Evolutionary conservation across 1,140 invertebrate genomes (phyloP).

Genomic region (Nebria ingens): DNA sequence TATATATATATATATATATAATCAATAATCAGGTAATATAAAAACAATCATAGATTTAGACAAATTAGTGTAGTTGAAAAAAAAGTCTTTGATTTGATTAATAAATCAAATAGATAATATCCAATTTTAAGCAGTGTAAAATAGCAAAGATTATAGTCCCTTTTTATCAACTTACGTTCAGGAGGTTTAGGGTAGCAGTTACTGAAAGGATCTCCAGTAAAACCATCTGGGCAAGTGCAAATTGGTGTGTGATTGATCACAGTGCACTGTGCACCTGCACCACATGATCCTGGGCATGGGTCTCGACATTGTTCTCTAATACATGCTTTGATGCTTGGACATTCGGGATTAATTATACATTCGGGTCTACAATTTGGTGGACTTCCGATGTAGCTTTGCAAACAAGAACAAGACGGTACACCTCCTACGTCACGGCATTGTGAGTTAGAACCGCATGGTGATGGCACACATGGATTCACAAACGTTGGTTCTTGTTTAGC

Average conservation of each 20-base stretch:
- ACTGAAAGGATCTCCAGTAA: conserved; percentile 48
- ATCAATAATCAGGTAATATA: too few relatives aligned
- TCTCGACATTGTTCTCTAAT: conserved; percentile 46
- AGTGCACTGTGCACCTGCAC: conserved; percentile 41
- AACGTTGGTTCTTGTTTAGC: conserved; percentile 19
- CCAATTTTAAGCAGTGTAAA: too few relatives aligned
- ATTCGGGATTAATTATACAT: conserved; percentile 48
- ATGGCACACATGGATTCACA: conserved; percentile 40
- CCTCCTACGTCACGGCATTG: conserved; percentile 42
- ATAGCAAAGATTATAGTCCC: too few relatives aligned
- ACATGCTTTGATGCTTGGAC: conserved; percentile 45
- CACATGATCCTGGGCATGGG: conserved; percentile 50
- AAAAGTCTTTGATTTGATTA: too few relatives aligned
- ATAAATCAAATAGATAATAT: not conserved
- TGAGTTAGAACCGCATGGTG: conserved; percentile 46
- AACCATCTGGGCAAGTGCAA: conserved; percentile 45
- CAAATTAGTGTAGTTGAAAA: too few relatives aligned
- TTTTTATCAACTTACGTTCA: conserved; percentile 27
- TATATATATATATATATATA: too few relatives aligned
- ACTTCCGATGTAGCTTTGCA: conserved; percentile 41
- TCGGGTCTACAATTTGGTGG: conserved; percentile 49
- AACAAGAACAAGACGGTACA: conserved; percentile 43
- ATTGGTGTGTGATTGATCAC: conserved; percentile 45
- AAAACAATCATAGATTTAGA: too few relatives aligned
- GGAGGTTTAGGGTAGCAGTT: conserved; percentile 39